Evolutionary conservation across 2,888 invertebrate genomes (phyloP).

Genomic region (Microplitis manilae): DNA sequence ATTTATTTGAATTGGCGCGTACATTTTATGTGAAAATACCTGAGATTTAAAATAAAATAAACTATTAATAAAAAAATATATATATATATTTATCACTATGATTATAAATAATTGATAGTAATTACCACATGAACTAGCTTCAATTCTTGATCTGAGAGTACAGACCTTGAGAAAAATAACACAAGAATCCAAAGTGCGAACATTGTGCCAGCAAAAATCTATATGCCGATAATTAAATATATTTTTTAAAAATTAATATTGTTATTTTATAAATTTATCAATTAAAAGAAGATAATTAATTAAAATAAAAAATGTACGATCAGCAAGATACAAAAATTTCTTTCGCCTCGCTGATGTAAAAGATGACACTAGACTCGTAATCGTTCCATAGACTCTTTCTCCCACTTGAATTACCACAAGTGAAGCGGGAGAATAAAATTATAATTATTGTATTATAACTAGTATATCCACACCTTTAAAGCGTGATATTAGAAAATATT

Average conservation of each 20-base stretch:
- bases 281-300: not conserved
- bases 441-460: not conserved
- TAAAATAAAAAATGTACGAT: not conserved
- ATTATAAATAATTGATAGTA: conserved; percentile 27
- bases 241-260: too few relatives aligned
- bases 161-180: not conserved
- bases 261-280: too few relatives aligned
- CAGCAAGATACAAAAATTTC: not conserved
- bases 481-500: not conserved
- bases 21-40: conserved; percentile 58
- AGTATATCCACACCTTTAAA: not conserved
- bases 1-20: conserved; percentile 51
- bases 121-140: conserved; percentile 58
- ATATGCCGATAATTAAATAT: not conserved
- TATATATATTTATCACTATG: not conserved
- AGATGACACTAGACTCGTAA: not conserved
- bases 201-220: not conserved
- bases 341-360: not conserved
- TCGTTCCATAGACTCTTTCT: not conserved
- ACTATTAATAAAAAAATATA: not conserved
- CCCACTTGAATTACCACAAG: not conserved
- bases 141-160: conserved; percentile 37
- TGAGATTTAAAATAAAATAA: conserved; percentile 39
- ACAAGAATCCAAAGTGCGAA: conserved; percentile 11
- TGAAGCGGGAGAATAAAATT: not conserved